phyloP scores from a whole-genome alignment of 2,797 vertebrate species.

The Rhinogobio ventralis region DNA sequence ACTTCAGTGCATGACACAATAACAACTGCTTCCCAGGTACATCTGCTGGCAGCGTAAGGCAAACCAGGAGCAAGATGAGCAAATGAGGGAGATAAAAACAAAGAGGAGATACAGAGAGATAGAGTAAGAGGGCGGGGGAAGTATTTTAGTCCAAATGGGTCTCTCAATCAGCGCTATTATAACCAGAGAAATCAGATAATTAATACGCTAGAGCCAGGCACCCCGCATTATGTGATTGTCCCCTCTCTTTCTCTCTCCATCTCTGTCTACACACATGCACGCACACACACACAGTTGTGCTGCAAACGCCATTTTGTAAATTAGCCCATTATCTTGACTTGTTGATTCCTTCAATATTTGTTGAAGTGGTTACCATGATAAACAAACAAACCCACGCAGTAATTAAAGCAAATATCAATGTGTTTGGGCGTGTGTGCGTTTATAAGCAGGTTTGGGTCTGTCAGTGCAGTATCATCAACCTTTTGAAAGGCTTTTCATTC shows the following conservation, averaged over 20 bases:
- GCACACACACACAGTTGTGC: not conserved
- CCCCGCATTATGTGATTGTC: conserved; percentile 8
- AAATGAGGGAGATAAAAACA: conserved; percentile 2
- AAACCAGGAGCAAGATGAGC: conserved; percentile 4
- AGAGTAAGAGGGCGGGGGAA: conserved; percentile 8
- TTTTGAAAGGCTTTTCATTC: conserved; percentile 18
- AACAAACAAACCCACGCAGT: conserved; percentile 46
- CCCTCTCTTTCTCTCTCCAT: not conserved
- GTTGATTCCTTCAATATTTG: conserved; percentile 50
- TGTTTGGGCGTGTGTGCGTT: not conserved
- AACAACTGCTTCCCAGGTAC: not conserved
- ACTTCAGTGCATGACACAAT: not conserved
- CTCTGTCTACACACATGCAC: not conserved
- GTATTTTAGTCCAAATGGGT: conserved; percentile 30
- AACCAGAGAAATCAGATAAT: conserved; percentile 46
- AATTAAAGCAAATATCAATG: conserved; percentile 46
- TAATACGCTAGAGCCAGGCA: conserved; percentile 33
- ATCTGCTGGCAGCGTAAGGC: not conserved
- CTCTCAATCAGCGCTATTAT: conserved; percentile 39
- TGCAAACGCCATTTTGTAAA: conserved; percentile 40
- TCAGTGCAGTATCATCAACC: conserved; percentile 26
- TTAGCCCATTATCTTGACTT: conserved; percentile 52
- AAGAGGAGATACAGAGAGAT: conserved; percentile 6
- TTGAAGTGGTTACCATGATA: conserved; percentile 46
- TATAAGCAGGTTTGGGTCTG: conserved; percentile 6